Base-by-base conservation (phyloP, 2,113 vertebrate species). In the Telmatochromis bifrenatus region DNA sequence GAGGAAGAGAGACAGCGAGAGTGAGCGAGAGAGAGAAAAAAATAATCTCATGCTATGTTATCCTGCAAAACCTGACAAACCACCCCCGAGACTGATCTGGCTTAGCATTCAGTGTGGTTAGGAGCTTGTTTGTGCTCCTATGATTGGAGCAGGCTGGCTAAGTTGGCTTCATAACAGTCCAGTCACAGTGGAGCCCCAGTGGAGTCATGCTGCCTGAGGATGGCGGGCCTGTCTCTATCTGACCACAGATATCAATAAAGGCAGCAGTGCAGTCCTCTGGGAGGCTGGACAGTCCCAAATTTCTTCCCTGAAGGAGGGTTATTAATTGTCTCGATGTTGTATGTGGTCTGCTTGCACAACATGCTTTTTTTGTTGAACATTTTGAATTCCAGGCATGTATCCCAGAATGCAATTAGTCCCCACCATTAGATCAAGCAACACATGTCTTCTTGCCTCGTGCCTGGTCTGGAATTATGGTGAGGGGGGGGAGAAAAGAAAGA, bases 381-480 rank as follows among this genome's bases (percentile, higher is more conserved):
- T 95, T 89, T 83, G 79, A 93, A 95, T 96, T 96, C 94, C 83
- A 93, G 91, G 87, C 95, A 89, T 92, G 94, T 92, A 87, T 95
- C 93, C 95, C 92, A 94, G 94, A 95, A 96, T 96, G 95, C 95
- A 95, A 94, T 96, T 96, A 96, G 95, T 92, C 94, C 84, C 92
- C 87, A 80, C 93, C 94, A 95, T 95, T 95, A 95, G 95, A 96
- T 95, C 89, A 95, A 95, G 94, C 90, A 87, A 94, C 94, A 94
- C 94, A 91, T 91, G 94, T 95, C 93, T 93, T 89, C 93, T 84
- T 55, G 79, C 92, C 94, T 94, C 12, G 35, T 81, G 83, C 87
- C 91, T 88, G 93, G 92, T 89, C 94, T 87, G 93, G 93, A 96
- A 94, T 95, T 91, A 94, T 82, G 86, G 91, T 47, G 83, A 83